Evolutionary conservation across 2,888 invertebrate genomes (phyloP), one percentile per base, ranked within the genome.

Genomic region (Liposcelis brunnea): DNA sequence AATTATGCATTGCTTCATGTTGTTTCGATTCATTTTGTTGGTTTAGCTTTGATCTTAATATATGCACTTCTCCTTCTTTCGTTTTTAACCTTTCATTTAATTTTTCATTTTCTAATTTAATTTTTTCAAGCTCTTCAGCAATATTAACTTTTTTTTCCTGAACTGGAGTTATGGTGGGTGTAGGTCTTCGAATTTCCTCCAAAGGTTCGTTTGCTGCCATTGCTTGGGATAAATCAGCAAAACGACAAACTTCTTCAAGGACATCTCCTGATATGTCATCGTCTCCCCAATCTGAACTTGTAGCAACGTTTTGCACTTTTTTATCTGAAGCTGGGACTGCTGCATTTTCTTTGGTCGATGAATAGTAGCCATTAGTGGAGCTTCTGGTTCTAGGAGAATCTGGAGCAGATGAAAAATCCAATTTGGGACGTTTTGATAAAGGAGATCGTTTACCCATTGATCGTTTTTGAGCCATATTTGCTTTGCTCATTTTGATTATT

Each of bases 51-150:
- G 40, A 14, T 18, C 40, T 7, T 6, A 40, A 18, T 16, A 40
- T 40, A 10, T 6, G 15, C 7, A 40, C 40, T 40, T 40, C 40
- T 10, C 40, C 40, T 18, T 40, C 40, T 19, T 40, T 40, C 4
- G 40, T 40, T 40, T 40, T 40, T 8, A 40, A 40, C 7, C 19
- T 21, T 40, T 40, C 40, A 5, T 19, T 40, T 18, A 40, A 21
- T 40, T 19, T 40, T 40, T n/a, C 12, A 6, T 40, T 40, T 18
- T 40, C 40, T 10, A n/a, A 10, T 40, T 40, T 21, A 6, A 40
- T 26, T 26, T 26, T 26, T 26, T 26, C 26, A 26, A 26, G 26
- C 8, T 26, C 26, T 8, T 26, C 26, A 6, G 4, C 26, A 4
- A 26, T 6, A 6, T 8, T 8, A 11, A 40, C 15, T 16, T 16